Base-by-base conservation (phyloP, 2,888 invertebrate species). In the Oxyteleia sp. region DNA sequence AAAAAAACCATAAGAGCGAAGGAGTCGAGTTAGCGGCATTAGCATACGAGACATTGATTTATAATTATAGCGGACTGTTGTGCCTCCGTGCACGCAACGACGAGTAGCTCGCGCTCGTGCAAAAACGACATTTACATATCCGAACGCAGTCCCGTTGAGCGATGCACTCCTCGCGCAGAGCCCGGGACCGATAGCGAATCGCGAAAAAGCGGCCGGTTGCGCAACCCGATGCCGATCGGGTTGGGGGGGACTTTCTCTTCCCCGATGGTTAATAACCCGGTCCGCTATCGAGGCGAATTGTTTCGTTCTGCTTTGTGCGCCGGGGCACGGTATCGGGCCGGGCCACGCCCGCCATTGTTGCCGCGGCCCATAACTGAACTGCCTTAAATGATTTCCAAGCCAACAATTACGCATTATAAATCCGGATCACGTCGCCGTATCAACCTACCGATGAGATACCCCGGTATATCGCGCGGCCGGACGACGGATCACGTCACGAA, bases 31-130 rank as follows among this genome's bases (percentile, higher is more conserved):
- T 38, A 43, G 51, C 32, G 10, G 10, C 71, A 89, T 88, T 88
- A 88, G 86, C 89, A 88, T 89, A 87, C 82, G 85, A 83, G 87
- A 84, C 87, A 86, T 85, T 89, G 89, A 89, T 89, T 89, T 89
- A 89, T 89, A 88, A 89, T 89, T 88, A 87, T 86, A 82, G 84
- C 75, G 82, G 82, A 43, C 63, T 68, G 71, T 64, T 83, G 83
- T 63, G 86, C 87, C 87, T 85, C 88, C 75, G 84, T 82, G 83
- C 90, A 90, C 89, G 90, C 90, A 90, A 89, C 86, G 81, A 86
- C 84, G 84, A 85, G 84, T 83, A 47, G 82, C 78, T 82, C 59
- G 85, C 69, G 81, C 87, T 80, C 85, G 86, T 80, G 83, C 85
- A 74, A 74, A 82, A 82, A 68, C 61, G 72, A 82, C 88, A 90